Base-by-base conservation (phyloP, 2,888 invertebrate genomes). In the Cantharis lateralis region DNA sequence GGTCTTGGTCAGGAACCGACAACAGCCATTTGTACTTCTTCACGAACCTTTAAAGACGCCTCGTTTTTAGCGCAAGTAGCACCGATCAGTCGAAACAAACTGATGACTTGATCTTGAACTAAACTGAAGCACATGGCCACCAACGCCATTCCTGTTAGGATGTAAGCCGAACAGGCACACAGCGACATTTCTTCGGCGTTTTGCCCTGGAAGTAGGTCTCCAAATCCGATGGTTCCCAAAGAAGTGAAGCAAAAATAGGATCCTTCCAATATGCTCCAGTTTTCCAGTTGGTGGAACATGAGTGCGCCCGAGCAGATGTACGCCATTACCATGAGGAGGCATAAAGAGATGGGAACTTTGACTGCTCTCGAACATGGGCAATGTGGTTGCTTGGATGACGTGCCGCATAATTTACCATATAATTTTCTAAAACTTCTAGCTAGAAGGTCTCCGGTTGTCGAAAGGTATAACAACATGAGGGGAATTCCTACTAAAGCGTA, bases 221-320 rank as follows among this genome's bases (percentile, higher is more conserved):
- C 96, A 84, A 96, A 95, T 1, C 96, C 79, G 32, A 79, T 79
- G 71, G 81, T 82, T 32, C 83, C 84, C 64, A 88, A 80, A 48
- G 88, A 94, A 15, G 94, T 93, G 87, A 95, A 95, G 83, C 95
- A 94, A 86, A 95, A 95, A 87, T 94, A 95, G 78, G 93, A 91
- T 32, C 97, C 97, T 85, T 98, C 98, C 72, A 98, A 90, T 62
- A 96, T 91, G 78, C 93, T 94, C 99, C 98, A 99, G 82, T 93
- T 93, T 87, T 98, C 98, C 86, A 98, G 94, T 72, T 94, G 91
- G 78, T 95, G 94, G 88, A 99, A 99, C 81, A 98, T 91, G 77
- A 96, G 90, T 0, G 98, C 95, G 13, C 98, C 98, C 48, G 96
- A 93, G 76, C 94, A 94, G 84, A 98, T 93, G 88, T 98, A 98